Evolutionary conservation across 2,797 vertebrate genomes (phyloP).

Genomic region (Aselliscus stoliczkanus): DNA sequence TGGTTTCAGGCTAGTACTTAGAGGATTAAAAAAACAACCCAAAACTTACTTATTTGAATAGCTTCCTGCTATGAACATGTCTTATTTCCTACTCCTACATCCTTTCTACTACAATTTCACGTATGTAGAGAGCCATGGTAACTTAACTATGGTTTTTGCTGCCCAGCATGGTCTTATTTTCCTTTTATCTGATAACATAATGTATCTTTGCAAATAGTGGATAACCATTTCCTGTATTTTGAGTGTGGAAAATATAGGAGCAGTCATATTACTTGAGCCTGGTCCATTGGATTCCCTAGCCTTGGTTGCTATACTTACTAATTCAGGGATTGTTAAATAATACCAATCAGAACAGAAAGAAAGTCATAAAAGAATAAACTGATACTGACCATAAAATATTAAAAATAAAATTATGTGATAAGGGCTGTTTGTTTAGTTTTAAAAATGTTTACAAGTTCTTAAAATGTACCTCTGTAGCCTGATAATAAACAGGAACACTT

Average conservation of each 20-base stretch:
- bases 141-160: not conserved
- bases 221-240: not conserved
- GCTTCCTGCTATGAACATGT: not conserved
- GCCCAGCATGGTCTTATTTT: not conserved
- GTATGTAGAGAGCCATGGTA: not conserved
- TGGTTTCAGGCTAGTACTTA: slow-evolving; percentile 21
- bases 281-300: not conserved
- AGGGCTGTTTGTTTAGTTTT: not conserved
- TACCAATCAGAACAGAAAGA: not conserved
- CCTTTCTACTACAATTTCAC: not conserved
- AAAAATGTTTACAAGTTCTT: not conserved
- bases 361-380: not conserved
- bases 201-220: not conserved
- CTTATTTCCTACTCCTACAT: not conserved
- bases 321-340: not conserved
- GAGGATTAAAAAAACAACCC: not conserved
- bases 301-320: not conserved
- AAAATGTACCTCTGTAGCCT: not conserved
- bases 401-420: not conserved
- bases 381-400: not conserved
- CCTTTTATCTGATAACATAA: not conserved
- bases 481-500: not conserved
- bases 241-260: not conserved
- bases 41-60: not conserved
- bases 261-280: not conserved